These are phyloP conservation scores for Sturnira hondurensis DNA, from an alignment of 2,113 vertebrate species.

Conservation along the genomic window DNA sequence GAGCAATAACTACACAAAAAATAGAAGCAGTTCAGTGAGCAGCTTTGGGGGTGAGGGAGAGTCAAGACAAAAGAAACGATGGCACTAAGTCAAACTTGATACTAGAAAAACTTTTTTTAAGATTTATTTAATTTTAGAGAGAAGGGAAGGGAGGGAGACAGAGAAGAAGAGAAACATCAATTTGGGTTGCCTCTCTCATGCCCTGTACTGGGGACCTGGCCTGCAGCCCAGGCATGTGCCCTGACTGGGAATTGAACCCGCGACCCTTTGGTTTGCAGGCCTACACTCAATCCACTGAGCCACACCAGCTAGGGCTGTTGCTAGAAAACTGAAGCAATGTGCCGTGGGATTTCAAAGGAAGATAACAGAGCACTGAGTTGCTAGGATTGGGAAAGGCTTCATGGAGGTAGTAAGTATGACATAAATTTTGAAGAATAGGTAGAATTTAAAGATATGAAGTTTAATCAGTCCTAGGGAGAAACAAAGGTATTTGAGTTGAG, in stretches of 20 bases:
- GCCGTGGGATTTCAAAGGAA: neutral
- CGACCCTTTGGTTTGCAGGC: no score
- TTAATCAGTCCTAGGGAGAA: neutral
- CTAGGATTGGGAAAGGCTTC: neutral
- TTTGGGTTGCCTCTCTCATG: no score
- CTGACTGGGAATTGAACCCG: no score
- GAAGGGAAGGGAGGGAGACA: no score
- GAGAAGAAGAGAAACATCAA: no score
- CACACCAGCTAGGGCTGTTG: no score
- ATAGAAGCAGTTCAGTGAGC: neutral
- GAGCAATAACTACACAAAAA: neutral
- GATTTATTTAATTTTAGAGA: no score
- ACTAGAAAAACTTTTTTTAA: neutral
- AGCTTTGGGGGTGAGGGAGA: neutral
- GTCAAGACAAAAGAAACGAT: neutral
- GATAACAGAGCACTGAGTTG: neutral
- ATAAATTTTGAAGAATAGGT: neutral
- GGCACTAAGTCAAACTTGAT: neutral
- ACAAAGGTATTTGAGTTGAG: neutral
- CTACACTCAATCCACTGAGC: no score
- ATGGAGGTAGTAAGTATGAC: neutral
- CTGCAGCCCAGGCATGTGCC: no score
- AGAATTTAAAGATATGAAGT: neutral
- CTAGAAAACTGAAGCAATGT: neutral
- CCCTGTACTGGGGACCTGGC: no score